Conservation (phyloP, 1,140 invertebrate species). For the Chelonus insularis region DNA sequence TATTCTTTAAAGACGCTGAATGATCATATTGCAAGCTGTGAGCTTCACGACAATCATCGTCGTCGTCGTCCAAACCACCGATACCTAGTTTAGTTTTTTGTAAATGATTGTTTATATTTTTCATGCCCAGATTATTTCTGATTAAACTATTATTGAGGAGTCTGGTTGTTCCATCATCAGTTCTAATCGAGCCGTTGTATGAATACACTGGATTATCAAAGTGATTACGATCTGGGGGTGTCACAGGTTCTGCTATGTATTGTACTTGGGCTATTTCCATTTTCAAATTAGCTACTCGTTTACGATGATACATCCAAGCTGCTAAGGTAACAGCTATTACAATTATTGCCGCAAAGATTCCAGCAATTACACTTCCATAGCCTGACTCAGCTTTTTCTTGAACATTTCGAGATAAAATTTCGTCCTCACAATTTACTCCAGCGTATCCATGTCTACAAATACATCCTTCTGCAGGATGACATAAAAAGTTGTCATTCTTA, state of each 20-base stretch:
- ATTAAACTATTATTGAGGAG: slow-evolving; percentile 65
- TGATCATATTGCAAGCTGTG: slow-evolving; percentile 64
- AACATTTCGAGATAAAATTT: slow-evolving; percentile 46
- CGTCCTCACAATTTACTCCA: slow-evolving; percentile 65
- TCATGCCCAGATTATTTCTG: slow-evolving; percentile 70
- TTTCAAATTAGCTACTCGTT: slow-evolving; percentile 78
- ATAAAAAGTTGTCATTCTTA: slow-evolving; percentile 72
- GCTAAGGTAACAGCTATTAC: slow-evolving; percentile 66
- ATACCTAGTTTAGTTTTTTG: slow-evolving; percentile 47
- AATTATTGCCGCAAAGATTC: slow-evolving; percentile 70
- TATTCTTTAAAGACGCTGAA: slow-evolving; percentile 71
- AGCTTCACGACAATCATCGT: slow-evolving; percentile 57
- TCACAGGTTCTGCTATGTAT: slow-evolving; percentile 77
- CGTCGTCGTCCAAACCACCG: slow-evolving; percentile 53
- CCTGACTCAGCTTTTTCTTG: slow-evolving; percentile 46
- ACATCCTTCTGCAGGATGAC: slow-evolving; percentile 80
- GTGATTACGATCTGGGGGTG: slow-evolving; percentile 78
- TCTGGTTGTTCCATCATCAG: slow-evolving; percentile 46
- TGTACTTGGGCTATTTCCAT: slow-evolving; percentile 85
- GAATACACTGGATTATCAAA: slow-evolving; percentile 93
- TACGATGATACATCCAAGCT: slow-evolving; percentile 76
- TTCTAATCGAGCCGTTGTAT: slow-evolving; percentile 61
- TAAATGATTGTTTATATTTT: slow-evolving; percentile 52
- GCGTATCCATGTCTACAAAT: slow-evolving; percentile 76
- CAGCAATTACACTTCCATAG: slow-evolving; percentile 66